Percentiles rank a stretch among this genome's conserved stretches.
Evolutionary conservation across 2,888 invertebrate species (phyloP).

Genomic region (Erebia ligea): DNA sequence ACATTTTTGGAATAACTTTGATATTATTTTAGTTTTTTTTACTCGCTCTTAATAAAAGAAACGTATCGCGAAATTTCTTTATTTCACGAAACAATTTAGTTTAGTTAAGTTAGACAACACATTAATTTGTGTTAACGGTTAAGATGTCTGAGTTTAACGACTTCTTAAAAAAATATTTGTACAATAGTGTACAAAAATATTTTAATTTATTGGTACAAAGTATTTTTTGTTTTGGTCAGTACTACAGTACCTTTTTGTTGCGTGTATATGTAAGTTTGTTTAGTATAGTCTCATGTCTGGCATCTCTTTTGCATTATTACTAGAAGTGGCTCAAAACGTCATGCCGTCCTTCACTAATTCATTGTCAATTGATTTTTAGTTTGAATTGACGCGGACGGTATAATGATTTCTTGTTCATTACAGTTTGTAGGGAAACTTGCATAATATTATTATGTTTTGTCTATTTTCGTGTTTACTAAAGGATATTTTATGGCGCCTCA

Average conservation of each 20-base stretch:
- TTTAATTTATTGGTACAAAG: constrained; percentile 8
- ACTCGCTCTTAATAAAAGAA: too few species aligned
- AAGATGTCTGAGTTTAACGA: neutral
- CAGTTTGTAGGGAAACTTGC: too few species aligned
- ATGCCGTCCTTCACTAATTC: neutral
- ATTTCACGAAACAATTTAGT: neutral
- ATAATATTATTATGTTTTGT: neutral
- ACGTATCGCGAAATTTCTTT: neutral
- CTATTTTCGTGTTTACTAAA: neutral
- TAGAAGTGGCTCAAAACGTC: neutral
- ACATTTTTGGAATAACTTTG: too few species aligned
- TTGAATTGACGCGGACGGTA: neutral
- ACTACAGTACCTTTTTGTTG: neutral
- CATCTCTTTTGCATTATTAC: neutral
- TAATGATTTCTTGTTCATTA: neutral
- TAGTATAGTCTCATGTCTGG: neutral
- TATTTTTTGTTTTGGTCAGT: constrained; percentile 7
- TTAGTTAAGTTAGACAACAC: neutral
- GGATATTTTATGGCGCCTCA: neutral
- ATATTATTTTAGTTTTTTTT: too few species aligned
- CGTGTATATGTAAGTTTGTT: neutral
- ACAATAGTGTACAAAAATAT: constrained; percentile 13
- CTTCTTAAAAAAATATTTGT: neutral
- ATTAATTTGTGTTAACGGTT: neutral
- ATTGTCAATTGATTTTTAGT: neutral